Conservation (phyloP, 2,113 vertebrate species). For the Pterocles burchelli region DNA sequence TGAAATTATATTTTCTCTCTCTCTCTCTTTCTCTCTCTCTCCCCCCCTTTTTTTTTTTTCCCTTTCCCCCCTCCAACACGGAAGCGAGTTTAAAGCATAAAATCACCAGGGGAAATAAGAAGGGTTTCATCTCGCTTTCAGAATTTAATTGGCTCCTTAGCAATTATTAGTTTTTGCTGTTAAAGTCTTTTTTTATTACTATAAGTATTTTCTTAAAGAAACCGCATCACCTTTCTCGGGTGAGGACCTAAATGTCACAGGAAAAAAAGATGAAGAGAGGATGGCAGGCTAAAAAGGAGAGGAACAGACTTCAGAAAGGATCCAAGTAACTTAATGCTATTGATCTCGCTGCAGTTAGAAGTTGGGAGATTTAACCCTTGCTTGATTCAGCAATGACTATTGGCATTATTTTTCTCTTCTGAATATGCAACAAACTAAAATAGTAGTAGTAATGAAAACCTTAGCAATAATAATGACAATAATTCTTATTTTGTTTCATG, state of each 20-base stretch:
- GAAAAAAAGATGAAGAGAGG: conserved; percentile 61
- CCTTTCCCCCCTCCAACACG: conserved; percentile 80
- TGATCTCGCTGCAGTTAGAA: conserved; percentile 70
- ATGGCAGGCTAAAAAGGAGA: conserved; percentile 55
- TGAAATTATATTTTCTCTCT: conserved; percentile 99
- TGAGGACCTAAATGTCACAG: conserved; percentile 75
- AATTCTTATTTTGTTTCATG: not conserved
- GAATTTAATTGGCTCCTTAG: conserved; percentile 99
- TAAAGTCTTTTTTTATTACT: conserved; percentile 98
- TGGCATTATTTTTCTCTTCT: not conserved
- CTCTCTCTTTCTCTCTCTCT: conserved; percentile 83
- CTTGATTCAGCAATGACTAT: not conserved
- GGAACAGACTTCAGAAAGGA: conserved; percentile 64
- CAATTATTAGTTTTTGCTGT: conserved; percentile 99
- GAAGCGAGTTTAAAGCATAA: conserved; percentile 99
- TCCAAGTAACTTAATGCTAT: conserved; percentile 60
- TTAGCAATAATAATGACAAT: not conserved
- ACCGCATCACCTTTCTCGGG: conserved; percentile 81
- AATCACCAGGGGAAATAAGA: conserved; percentile 99
- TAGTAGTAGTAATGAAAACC: not conserved
- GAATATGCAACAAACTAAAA: not conserved
- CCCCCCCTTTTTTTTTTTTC: not conserved
- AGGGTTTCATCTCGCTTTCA: conserved; percentile 99
- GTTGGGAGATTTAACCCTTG: conserved; percentile 68
- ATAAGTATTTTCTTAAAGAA: conserved; percentile 99